Evolutionary conservation across 2,888 invertebrate species (phyloP).

Genomic region (Odontomyia ornata): DNA sequence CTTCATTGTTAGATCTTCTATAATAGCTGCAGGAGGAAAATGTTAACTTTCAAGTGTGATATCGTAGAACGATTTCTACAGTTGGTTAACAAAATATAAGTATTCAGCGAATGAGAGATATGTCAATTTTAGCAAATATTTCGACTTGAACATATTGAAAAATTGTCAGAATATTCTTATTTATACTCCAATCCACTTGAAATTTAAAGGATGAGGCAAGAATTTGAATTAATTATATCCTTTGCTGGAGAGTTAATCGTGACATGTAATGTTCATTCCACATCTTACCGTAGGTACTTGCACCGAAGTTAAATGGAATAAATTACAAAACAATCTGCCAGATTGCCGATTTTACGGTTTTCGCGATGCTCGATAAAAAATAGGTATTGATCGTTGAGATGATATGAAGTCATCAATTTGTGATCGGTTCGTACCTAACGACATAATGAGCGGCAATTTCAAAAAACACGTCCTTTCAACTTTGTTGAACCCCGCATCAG

Average conservation of each 20-base stretch:
- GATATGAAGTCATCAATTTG: slow-evolving; percentile 51
- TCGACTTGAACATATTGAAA: too few species aligned
- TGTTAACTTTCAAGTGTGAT: slow-evolving; percentile 11
- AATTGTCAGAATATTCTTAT: too few species aligned
- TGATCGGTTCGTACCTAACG: slow-evolving; percentile 49
- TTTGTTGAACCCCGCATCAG: slow-evolving; percentile 30
- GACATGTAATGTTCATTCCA: not conserved
- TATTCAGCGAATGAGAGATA: too few species aligned
- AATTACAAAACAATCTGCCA: slow-evolving; percentile 40
- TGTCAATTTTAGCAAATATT: too few species aligned
- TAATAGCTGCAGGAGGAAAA: slow-evolving; percentile 18
- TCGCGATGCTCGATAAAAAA: slow-evolving; percentile 24
- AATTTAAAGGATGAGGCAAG: too few species aligned
- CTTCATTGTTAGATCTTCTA: slow-evolving; percentile 47
- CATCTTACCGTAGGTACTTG: not conserved
- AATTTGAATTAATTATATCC: too few species aligned
- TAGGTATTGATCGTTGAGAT: slow-evolving; percentile 42
- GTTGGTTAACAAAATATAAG: not conserved
- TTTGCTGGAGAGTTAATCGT: not conserved
- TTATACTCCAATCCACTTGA: too few species aligned
- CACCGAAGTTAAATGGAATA: not conserved
- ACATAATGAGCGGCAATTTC: slow-evolving; percentile 51
- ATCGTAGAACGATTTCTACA: not conserved
- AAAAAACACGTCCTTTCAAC: slow-evolving; percentile 43
- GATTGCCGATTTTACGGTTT: slow-evolving; percentile 37